A percentile compares a stretch with the other conserved stretches of the same genome.
These are phyloP conservation scores for Oncorhynchus kisutch DNA, from an alignment of 2,113 vertebrate genomes.

Conservation along the genomic window DNA sequence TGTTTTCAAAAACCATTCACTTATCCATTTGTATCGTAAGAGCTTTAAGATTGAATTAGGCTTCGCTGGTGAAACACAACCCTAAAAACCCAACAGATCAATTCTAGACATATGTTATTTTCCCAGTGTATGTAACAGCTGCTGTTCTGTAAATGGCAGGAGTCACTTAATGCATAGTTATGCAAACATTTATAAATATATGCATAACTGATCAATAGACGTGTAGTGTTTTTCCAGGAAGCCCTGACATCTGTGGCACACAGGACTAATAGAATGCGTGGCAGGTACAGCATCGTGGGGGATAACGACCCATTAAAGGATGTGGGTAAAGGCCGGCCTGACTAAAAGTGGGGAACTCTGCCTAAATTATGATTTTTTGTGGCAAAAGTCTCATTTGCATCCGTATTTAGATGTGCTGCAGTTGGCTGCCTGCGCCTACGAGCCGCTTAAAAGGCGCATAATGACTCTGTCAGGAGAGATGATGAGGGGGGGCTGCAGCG, in stretches of 20 bases:
- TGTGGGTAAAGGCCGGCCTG: not conserved
- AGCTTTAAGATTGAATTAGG: too few species aligned
- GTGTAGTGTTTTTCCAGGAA: not conserved
- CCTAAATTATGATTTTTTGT: slow-evolving; percentile 26
- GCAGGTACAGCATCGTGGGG: not conserved
- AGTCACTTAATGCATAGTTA: not conserved
- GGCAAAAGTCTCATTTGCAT: slow-evolving; percentile 27
- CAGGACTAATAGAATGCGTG: not conserved
- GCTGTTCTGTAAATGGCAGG: too few species aligned
- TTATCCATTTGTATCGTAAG: too few species aligned
- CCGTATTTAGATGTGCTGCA: slow-evolving; percentile 6
- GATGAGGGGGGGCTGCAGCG: too few species aligned
- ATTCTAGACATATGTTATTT: too few species aligned
- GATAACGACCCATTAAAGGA: not conserved
- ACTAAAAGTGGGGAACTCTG: not conserved
- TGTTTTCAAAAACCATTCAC: too few species aligned
- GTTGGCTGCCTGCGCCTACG: not conserved
- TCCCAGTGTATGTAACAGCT: too few species aligned
- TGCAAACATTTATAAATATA: not conserved
- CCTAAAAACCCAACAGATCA: too few species aligned
- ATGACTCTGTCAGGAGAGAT: not conserved
- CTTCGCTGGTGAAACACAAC: too few species aligned
- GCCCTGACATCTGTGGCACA: not conserved
- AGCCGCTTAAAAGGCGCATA: not conserved
- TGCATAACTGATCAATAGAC: not conserved